phyloP scores from a whole-genome alignment of 2,797 vertebrate species.

The Acanthis flammea region DNA sequence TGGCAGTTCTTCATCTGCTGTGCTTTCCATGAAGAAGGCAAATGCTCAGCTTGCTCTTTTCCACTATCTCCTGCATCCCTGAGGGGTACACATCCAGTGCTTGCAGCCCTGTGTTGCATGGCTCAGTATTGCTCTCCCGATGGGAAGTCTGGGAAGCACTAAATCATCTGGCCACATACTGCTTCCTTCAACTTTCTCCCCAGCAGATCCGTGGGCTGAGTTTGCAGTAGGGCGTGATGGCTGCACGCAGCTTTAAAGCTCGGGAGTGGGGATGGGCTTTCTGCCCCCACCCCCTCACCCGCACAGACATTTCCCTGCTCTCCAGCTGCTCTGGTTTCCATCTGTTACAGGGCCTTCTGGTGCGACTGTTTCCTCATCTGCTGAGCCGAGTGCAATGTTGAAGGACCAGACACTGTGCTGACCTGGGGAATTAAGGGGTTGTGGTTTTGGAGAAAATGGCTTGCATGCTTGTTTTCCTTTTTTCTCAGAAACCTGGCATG shows the following conservation, averaged over 20 bases:
- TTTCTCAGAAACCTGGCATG: neutral
- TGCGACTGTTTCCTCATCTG: constrained; percentile 61
- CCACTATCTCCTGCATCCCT: neutral
- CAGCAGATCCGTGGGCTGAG: neutral
- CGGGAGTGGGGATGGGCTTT: neutral
- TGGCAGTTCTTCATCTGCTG: neutral
- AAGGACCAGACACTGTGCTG: constrained; percentile 40
- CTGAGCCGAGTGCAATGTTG: constrained; percentile 10
- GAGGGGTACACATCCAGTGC: neutral
- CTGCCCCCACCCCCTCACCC: constrained; percentile 21
- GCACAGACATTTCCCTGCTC: constrained; percentile 49
- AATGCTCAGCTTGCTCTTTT: neutral
- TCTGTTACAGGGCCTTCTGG: constrained; percentile 61
- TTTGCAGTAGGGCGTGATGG: neutral
- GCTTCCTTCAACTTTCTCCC: neutral
- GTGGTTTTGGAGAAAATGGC: constrained; percentile 52
- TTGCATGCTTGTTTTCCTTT: neutral
- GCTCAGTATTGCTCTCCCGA: neutral
- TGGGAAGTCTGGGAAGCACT: constrained; percentile 11
- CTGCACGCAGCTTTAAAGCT: neutral
- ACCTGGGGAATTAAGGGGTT: constrained; percentile 46
- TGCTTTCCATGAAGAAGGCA: neutral
- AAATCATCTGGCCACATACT: neutral
- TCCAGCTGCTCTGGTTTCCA: constrained; percentile 68
- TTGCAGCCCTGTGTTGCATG: neutral